Conservation (phyloP, 2,888 invertebrate genomes). For the Chouioia cunea region DNA sequence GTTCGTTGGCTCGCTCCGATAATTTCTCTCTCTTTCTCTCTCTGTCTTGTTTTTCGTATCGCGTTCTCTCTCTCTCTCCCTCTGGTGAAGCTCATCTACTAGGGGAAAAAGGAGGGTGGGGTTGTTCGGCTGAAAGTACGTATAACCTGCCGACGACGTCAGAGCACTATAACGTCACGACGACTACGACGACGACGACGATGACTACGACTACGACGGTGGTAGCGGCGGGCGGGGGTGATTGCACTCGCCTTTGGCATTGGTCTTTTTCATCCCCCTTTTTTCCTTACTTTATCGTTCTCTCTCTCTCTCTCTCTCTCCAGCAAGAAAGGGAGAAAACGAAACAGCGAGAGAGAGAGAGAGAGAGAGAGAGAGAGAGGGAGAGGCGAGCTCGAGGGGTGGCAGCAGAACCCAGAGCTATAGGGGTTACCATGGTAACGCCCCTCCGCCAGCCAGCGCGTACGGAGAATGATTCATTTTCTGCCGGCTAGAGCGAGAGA, state of each 20-base stretch:
- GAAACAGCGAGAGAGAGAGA: constrained; percentile 21
- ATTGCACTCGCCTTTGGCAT: constrained; percentile 46
- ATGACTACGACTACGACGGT: too few relatives aligned
- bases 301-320: constrained; percentile 45
- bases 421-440: constrained; percentile 67
- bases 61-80: constrained; percentile 30
- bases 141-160: not conserved
- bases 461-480: constrained; percentile 58
- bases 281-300: constrained; percentile 33
- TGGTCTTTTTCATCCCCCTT: constrained; percentile 52
- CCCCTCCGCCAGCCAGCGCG: constrained; percentile 60
- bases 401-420: constrained; percentile 52
- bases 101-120: not conserved
- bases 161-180: not conserved
- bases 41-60: constrained; percentile 48
- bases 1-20: constrained; percentile 58
- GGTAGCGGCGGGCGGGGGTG: not conserved
- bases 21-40: constrained; percentile 54
- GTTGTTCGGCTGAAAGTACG: not conserved
- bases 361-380: constrained; percentile 20
- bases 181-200: too few relatives aligned
- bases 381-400: constrained; percentile 49
- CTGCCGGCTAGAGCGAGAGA: constrained; percentile 48
- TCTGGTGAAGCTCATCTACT: not conserved
- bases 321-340: not conserved